Percentiles rank a stretch among this genome's conserved stretches.
Evolutionary conservation across 2,113 vertebrate species (phyloP).

Genomic region (Aegithalos caudatus): DNA sequence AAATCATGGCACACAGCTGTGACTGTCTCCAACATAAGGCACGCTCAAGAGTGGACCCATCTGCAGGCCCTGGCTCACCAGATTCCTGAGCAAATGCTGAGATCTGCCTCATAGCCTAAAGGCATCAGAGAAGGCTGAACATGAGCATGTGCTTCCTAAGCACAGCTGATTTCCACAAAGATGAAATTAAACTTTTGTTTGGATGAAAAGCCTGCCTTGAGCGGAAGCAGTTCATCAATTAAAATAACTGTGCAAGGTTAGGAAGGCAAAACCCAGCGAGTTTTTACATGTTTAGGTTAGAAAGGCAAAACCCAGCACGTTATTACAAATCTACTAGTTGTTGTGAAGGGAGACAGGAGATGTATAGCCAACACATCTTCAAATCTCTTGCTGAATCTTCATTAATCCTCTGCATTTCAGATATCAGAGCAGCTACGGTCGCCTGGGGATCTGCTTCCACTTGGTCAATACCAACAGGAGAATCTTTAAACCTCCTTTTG

Average conservation of each 20-base stretch:
- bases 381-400: background rate
- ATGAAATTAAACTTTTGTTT: background rate
- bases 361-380: background rate
- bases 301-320: background rate
- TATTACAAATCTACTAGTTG: background rate
- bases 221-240: background rate
- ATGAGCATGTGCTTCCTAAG: background rate
- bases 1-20: background rate
- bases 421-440: background rate
- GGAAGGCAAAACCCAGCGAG: background rate
- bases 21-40: background rate
- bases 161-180: background rate
- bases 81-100: background rate
- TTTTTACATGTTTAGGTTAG: no score
- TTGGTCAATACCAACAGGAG: background rate
- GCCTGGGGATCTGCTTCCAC: background rate
- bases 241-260: background rate
- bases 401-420: background rate
- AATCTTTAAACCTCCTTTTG: constrained; percentile 42
- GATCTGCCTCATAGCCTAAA: background rate
- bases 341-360: background rate
- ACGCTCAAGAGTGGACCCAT: background rate
- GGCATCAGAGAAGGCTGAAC: background rate
- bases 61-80: background rate
- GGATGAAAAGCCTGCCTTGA: background rate